These are phyloP conservation scores for Teleogryllus occipitalis DNA, from an alignment of 1,140 invertebrate genomes.

Conservation along the genomic window DNA sequence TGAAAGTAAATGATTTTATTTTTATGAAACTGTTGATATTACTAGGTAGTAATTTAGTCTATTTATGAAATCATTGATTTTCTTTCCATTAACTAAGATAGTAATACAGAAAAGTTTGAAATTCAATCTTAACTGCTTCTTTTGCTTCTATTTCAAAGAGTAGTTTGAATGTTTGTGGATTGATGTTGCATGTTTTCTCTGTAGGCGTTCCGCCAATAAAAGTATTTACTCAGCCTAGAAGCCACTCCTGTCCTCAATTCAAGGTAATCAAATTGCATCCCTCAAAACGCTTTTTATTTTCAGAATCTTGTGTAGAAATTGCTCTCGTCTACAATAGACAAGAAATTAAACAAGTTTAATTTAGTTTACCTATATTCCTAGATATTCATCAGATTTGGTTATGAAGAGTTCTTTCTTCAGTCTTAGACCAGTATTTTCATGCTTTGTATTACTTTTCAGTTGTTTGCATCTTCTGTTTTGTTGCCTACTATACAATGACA, in stretches of 20 bases:
- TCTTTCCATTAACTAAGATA: background rate
- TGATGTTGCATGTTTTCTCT: slow-evolving; percentile 20
- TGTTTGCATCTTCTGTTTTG: no score
- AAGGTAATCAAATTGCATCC: background rate
- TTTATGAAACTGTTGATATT: background rate
- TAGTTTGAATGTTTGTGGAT: background rate
- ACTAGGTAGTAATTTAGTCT: background rate
- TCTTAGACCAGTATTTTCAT: no score
- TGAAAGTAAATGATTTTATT: background rate
- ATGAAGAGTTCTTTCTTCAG: no score
- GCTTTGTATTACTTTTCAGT: no score
- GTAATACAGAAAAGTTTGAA: background rate
- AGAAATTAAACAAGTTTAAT: no score
- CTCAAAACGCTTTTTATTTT: no score
- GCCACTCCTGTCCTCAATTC: background rate
- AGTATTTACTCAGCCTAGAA: background rate
- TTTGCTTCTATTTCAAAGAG: background rate
- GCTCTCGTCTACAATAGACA: no score
- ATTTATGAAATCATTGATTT: background rate
- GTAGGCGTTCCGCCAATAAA: slow-evolving; percentile 12
- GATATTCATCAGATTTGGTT: no score
- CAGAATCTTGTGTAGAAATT: no score
- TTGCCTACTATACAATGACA: no score
- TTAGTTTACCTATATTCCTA: no score
- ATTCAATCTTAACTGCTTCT: background rate